These are phyloP conservation scores for Lethocerus indicus DNA, from an alignment of 1,140 invertebrate genomes.

Conservation along the genomic window DNA sequence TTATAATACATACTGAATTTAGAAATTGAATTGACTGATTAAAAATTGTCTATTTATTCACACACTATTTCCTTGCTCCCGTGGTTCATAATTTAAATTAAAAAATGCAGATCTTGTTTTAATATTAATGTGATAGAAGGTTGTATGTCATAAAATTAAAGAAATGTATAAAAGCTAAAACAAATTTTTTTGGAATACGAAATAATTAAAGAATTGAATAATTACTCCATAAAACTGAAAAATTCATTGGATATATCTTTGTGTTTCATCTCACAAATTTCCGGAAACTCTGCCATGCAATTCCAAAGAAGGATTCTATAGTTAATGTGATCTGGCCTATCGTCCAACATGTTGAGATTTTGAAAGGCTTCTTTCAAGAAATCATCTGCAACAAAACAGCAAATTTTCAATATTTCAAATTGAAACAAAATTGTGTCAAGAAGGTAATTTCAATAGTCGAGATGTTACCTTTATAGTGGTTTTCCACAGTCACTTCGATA, in stretches of 20 bases:
- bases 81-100: too few species aligned
- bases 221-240: conserved; percentile 56
- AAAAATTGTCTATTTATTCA: too few species aligned
- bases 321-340: conserved; percentile 50
- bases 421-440: background rate
- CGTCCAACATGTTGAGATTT: conserved; percentile 20
- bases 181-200: background rate
- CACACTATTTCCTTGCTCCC: too few species aligned
- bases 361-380: conserved; percentile 2
- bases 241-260: conserved; percentile 59
- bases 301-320: conserved; percentile 67
- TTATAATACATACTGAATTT: too few species aligned
- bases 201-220: conserved; percentile 1
- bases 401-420: conserved; percentile 4
- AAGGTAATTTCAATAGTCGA: background rate
- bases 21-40: too few species aligned
- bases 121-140: too few species aligned
- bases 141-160: too few species aligned
- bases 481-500: background rate
- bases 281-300: conserved; percentile 49
- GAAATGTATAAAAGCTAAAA: background rate
- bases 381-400: conserved; percentile 16
- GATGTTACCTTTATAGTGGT: background rate
- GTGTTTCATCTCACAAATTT: conserved; percentile 59
- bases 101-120: too few species aligned